Evolutionary conservation across 2,113 vertebrate species (phyloP).

Genomic region (Macrotus californicus): DNA sequence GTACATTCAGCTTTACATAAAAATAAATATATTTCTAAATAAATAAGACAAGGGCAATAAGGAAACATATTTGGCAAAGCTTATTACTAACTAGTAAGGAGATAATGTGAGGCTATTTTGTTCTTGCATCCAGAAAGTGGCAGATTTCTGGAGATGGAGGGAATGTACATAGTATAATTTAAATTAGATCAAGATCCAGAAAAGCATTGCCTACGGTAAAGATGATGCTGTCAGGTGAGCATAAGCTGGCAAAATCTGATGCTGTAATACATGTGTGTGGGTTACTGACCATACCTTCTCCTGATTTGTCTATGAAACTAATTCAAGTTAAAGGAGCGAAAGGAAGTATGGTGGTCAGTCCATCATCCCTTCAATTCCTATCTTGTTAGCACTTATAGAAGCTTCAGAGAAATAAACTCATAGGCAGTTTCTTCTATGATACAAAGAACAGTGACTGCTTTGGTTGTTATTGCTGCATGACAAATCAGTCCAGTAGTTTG

Average conservation of each 20-base stretch:
- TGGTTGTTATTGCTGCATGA: neutral
- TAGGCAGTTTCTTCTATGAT: neutral
- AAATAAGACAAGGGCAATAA: neutral
- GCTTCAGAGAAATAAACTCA: neutral
- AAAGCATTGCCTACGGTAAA: neutral
- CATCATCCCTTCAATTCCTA: neutral
- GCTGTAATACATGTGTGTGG: neutral
- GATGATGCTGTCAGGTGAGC: neutral
- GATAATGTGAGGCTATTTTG: neutral
- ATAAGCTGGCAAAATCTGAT: neutral
- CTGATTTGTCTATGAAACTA: neutral
- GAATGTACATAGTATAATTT: neutral
- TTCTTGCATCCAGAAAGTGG: neutral
- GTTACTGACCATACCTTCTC: neutral
- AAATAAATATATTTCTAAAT: conserved; percentile 13
- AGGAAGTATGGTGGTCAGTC: neutral
- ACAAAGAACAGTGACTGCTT: neutral
- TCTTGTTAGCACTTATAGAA: neutral
- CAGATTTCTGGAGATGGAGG: neutral
- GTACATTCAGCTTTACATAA: neutral
- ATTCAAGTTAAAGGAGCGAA: neutral
- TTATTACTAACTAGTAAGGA: conserved; percentile 7
- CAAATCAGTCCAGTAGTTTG: neutral
- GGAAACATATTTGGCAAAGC: neutral
- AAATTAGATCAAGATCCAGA: neutral